These are phyloP conservation scores for Pogonomyrmex barbatus DNA, from an alignment of 1,140 invertebrate species.

Conservation along the genomic window DNA sequence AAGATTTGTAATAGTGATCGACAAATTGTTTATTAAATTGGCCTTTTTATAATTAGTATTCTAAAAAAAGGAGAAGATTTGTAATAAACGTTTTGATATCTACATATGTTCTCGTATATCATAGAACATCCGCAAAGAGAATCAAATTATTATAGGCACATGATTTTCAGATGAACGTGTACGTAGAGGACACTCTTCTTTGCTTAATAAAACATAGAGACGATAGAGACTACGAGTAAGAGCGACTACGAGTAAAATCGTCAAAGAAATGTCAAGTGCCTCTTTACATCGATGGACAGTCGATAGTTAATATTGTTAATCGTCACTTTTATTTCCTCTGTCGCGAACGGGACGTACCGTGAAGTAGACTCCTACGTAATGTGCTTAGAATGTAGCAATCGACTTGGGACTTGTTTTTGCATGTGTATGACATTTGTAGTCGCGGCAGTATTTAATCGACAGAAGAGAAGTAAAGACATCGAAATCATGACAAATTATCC, in stretches of 20 bases:
- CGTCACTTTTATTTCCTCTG: slow-evolving; percentile 38
- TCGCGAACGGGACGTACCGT: neutral
- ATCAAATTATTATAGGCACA: slow-evolving; percentile 6
- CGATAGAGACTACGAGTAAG: neutral
- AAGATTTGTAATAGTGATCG: neutral
- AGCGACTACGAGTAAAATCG: neutral
- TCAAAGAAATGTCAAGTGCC: slow-evolving; percentile 47
- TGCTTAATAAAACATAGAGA: slow-evolving; percentile 22
- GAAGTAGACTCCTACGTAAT: slow-evolving; percentile 30
- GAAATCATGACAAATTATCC: slow-evolving; percentile 6
- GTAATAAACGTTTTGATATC: neutral
- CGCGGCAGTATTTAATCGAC: neutral
- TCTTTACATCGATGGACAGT: slow-evolving; percentile 20
- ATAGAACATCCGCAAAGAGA: neutral
- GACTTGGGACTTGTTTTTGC: slow-evolving; percentile 35
- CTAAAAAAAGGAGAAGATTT: neutral
- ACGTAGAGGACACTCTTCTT: neutral
- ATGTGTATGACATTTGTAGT: slow-evolving; percentile 22
- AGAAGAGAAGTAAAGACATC: slow-evolving; percentile 1
- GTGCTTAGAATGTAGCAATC: slow-evolving; percentile 38
- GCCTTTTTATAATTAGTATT: neutral
- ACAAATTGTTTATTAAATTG: neutral
- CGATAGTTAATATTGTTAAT: neutral
- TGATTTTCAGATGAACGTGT: neutral
- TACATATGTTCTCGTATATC: neutral